Conservation (phyloP, 2,797 vertebrate species). For the Lacerta bilineata region DNA sequence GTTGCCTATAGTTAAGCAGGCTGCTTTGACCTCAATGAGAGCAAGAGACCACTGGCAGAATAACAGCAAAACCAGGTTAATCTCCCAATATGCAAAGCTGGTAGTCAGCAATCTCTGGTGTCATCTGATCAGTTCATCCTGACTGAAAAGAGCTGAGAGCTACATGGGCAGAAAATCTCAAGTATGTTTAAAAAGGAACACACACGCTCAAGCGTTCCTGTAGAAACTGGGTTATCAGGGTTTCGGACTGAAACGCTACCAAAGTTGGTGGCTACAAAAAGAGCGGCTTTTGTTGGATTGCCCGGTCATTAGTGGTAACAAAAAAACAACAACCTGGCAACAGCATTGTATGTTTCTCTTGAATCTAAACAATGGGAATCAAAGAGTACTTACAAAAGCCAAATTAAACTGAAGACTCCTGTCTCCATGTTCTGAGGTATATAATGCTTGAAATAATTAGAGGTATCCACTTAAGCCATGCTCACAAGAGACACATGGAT, state of each 20-base stretch:
- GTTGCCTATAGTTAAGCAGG: conserved; percentile 10
- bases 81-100: conserved; percentile 67
- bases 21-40: conserved; percentile 26
- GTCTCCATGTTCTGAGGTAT: background rate
- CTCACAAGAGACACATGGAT: no score
- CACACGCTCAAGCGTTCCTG: conserved; percentile 17
- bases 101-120: conserved; percentile 60
- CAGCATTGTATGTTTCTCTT: background rate
- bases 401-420: background rate
- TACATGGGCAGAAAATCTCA: conserved; percentile 37
- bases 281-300: background rate
- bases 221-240: background rate
- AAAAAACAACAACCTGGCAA: background rate
- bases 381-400: background rate
- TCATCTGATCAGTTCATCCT: conserved; percentile 59
- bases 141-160: background rate
- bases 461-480: no score
- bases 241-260: conserved; percentile 30
- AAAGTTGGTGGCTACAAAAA: conserved; percentile 5
- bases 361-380: background rate
- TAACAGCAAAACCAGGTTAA: conserved; percentile 59
- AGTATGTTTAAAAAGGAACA: conserved; percentile 11
- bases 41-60: conserved; percentile 57
- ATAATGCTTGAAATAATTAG: background rate
- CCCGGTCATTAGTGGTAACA: background rate